Evolutionary conservation across 2,797 vertebrate species (phyloP).

Genomic region (Pachyuromys duprasi): DNA sequence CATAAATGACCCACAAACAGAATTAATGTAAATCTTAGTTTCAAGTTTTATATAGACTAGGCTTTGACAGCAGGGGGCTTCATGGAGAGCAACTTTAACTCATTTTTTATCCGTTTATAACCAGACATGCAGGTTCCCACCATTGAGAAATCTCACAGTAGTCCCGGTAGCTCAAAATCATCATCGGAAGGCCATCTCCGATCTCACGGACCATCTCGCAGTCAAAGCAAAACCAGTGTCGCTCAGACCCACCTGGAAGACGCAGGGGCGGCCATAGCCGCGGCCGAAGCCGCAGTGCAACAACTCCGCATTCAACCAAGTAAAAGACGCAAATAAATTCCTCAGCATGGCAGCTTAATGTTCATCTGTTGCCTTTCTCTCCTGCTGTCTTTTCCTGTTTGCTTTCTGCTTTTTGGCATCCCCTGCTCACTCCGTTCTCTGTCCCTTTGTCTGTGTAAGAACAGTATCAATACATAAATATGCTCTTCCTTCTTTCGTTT

Average conservation of each 20-base stretch:
- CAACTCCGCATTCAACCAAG: slow-evolving; percentile 99
- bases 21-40: slow-evolving; percentile 38
- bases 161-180: slow-evolving; percentile 98
- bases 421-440: slow-evolving; percentile 88
- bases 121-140: slow-evolving; percentile 97
- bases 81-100: slow-evolving; percentile 23
- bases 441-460: slow-evolving; percentile 84
- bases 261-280: slow-evolving; percentile 97
- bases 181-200: slow-evolving; percentile 98
- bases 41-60: slow-evolving; percentile 19
- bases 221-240: slow-evolving; percentile 99
- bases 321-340: slow-evolving; percentile 99
- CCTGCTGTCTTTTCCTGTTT: slow-evolving; percentile 86
- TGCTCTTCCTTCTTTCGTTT: slow-evolving; percentile 84
- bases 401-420: slow-evolving; percentile 87
- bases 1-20: background rate
- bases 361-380: slow-evolving; percentile 93
- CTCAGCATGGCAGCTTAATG: slow-evolving; percentile 97
- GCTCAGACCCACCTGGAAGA: slow-evolving; percentile 99
- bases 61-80: background rate
- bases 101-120: slow-evolving; percentile 75
- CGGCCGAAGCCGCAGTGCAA: slow-evolving; percentile 98
- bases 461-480: slow-evolving; percentile 83
- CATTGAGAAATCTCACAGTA: slow-evolving; percentile 99
- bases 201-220: slow-evolving; percentile 97